phyloP scores from a whole-genome alignment of 2,888 invertebrate species.

The Lacanobia wlatinum region DNA sequence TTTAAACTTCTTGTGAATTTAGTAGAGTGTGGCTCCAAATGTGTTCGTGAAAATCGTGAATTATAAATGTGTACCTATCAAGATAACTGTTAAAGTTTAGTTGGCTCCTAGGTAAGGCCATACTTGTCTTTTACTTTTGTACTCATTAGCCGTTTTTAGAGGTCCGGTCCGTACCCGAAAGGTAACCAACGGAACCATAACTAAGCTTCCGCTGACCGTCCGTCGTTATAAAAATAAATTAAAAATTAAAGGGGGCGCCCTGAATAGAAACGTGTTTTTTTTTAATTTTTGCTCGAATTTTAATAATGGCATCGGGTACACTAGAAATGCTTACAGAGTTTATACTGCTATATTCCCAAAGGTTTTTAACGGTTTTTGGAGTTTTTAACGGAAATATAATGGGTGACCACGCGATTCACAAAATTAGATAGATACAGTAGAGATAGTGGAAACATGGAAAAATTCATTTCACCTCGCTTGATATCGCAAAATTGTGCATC shows the following conservation, averaged over 20 bases:
- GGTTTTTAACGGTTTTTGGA: no score
- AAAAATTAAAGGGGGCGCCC: no score
- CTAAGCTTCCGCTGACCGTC: no score
- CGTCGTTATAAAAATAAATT: no score
- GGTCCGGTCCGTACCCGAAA: no score
- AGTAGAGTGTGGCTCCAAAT: not conserved
- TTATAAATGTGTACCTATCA: not conserved
- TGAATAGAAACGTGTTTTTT: no score
- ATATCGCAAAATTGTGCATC: constrained; percentile 40
- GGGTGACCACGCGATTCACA: not conserved
- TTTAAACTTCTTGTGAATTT: not conserved
- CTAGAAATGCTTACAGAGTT: no score
- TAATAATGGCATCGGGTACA: no score
- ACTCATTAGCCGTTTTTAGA: not conserved
- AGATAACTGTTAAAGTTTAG: not conserved
- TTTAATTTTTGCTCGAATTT: no score
- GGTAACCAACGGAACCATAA: no score
- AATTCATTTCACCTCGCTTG: not conserved
- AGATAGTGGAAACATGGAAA: constrained; percentile 3
- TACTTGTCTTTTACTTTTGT: not conserved
- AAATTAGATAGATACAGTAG: not conserved
- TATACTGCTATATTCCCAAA: no score
- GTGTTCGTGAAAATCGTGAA: constrained; percentile 7
- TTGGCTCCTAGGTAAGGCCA: constrained; percentile 3
- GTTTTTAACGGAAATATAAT: no score